A percentile compares a stretch with the other conserved stretches of the same genome.
phyloP scores from a whole-genome alignment of 2,113 vertebrate species.

The Zeus faber region DNA sequence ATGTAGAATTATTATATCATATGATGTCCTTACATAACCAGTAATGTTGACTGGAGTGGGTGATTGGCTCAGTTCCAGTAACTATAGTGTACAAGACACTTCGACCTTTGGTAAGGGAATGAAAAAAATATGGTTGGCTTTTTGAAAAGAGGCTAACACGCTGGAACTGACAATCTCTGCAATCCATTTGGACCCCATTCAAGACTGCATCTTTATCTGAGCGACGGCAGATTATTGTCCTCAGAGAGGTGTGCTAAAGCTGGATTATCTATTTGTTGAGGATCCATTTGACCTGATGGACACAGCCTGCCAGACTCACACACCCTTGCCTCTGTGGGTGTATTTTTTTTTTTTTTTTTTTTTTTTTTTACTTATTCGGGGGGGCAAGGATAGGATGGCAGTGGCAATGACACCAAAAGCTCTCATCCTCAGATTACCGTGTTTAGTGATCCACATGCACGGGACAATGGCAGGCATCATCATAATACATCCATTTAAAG shows the following conservation, averaged over 20 bases:
- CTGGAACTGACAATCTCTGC: slow-evolving; percentile 60
- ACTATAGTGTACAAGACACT: too few species aligned
- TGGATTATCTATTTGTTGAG: slow-evolving; percentile 73
- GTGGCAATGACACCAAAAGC: slow-evolving; percentile 62
- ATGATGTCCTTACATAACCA: too few species aligned
- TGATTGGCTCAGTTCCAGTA: too few species aligned
- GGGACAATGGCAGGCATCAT: slow-evolving; percentile 33
- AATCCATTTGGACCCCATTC: slow-evolving; percentile 70
- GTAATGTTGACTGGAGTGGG: too few species aligned
- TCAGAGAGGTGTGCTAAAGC: slow-evolving; percentile 73
- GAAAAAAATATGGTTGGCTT: slow-evolving; percentile 26
- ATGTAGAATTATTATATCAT: too few species aligned
- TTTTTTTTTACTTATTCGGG: slow-evolving; percentile 40
- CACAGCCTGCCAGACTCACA: slow-evolving; percentile 50
- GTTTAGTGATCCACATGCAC: slow-evolving; percentile 46
- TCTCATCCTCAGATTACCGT: slow-evolving; percentile 65
- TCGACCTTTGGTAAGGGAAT: too few species aligned
- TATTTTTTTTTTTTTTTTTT: slow-evolving; percentile 45
- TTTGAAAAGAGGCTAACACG: slow-evolving; percentile 65
- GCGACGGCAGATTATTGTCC: slow-evolving; percentile 69
- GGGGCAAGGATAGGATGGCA: slow-evolving; percentile 29
- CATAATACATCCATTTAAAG: slow-evolving; percentile 35
- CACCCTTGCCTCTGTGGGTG: slow-evolving; percentile 61
- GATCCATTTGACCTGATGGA: slow-evolving; percentile 60
- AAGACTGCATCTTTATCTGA: slow-evolving; percentile 67